Percentiles rank a stretch among this genome's conserved stretches.
Conservation (phyloP, 1,140 invertebrate species). For the Bombus ignitus region DNA sequence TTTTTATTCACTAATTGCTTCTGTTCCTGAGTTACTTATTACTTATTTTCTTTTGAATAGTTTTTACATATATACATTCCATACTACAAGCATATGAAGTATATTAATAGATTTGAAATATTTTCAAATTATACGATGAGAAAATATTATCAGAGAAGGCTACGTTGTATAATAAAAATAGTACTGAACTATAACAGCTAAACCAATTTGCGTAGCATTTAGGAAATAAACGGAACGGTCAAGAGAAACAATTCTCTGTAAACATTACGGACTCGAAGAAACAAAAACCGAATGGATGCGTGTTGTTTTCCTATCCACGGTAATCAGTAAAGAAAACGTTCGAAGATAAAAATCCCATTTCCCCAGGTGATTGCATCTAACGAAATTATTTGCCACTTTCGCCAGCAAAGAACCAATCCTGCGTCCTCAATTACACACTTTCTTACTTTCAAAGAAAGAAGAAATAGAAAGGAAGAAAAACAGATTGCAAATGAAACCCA, state of each 20-base stretch:
- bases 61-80: no score
- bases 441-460: background rate
- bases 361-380: background rate
- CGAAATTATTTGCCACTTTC: background rate
- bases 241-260: background rate
- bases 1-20: background rate
- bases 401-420: no score
- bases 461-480: background rate
- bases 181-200: no score
- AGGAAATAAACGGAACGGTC: background rate
- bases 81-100: no score
- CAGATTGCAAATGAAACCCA: background rate
- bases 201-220: background rate
- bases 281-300: background rate
- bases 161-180: no score
- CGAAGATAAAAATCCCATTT: constrained; percentile 19
- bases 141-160: no score
- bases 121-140: no score
- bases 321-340: background rate
- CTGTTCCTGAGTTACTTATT: no score
- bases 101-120: no score
- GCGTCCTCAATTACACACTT: background rate
- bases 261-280: background rate
- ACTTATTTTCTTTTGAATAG: no score
- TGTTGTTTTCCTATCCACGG: background rate